Evolutionary conservation across 1,140 invertebrate genomes (phyloP).

Genomic region (Dinoponera quadriceps): DNA sequence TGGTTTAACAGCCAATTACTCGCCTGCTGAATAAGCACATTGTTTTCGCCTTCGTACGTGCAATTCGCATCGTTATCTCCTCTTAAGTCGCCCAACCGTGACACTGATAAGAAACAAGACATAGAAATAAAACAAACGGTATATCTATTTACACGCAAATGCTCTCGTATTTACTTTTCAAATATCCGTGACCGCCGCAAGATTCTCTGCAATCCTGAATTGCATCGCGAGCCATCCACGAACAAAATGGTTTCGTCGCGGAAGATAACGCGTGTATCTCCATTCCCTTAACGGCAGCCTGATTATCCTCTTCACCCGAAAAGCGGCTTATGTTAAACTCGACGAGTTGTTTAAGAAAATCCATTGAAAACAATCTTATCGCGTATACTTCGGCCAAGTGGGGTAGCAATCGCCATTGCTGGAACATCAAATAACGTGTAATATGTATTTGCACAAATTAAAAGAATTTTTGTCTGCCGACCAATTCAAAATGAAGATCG

Average conservation of each 20-base stretch:
- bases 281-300: conserved; percentile 81
- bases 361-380: conserved; percentile 90
- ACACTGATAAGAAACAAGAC: conserved; percentile 83
- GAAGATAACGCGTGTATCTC: conserved; percentile 97
- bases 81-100: conserved; percentile 93
- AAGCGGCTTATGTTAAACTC: conserved; percentile 77
- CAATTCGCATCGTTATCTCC: conserved; percentile 96
- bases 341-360: conserved; percentile 76
- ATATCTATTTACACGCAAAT: conserved; percentile 9
- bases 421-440: conserved; percentile 30
- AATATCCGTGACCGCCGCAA: conserved; percentile 94
- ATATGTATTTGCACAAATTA: conserved; percentile 1
- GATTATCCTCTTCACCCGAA: conserved; percentile 55
- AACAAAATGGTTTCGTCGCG: conserved; percentile 93
- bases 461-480: neutral
- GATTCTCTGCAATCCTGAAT: conserved; percentile 97
- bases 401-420: conserved; percentile 97
- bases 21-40: conserved; percentile 97
- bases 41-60: conserved; percentile 98
- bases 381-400: conserved; percentile 94
- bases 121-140: neutral
- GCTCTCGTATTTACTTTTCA: conserved; percentile 87
- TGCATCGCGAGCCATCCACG: conserved; percentile 93
- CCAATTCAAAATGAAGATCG: neutral
- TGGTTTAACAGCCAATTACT: conserved; percentile 94